Conservation (phyloP, 1,140 invertebrate species). For the Drosophila tropicalis region DNA sequence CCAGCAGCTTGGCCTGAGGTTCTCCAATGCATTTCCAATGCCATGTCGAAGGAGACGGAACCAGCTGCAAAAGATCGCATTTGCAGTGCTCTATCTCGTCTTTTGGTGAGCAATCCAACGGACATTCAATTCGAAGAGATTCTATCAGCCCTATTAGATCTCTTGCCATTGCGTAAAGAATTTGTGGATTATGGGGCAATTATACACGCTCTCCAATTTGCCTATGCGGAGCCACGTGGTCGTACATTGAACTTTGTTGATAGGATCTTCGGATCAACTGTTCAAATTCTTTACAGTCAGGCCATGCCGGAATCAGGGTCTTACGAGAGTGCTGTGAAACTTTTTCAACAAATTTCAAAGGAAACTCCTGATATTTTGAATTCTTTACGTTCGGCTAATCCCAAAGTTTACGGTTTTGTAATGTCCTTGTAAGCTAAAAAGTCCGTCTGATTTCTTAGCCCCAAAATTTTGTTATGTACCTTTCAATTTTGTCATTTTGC, state of each 20-base stretch:
- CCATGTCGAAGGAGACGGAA: slow-evolving; percentile 86
- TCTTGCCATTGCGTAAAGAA: slow-evolving; percentile 90
- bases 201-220: slow-evolving; percentile 86
- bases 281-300: slow-evolving; percentile 84
- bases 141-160: slow-evolving; percentile 88
- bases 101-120: slow-evolving; percentile 87
- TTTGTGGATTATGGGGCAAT: slow-evolving; percentile 89
- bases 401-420: slow-evolving; percentile 60
- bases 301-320: slow-evolving; percentile 53
- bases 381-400: slow-evolving; percentile 43
- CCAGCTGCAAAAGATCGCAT: slow-evolving; percentile 89
- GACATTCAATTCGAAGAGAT: slow-evolving; percentile 88
- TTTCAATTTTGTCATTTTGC: too few species aligned
- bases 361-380: slow-evolving; percentile 86
- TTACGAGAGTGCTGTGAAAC: too few species aligned
- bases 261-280: slow-evolving; percentile 85
- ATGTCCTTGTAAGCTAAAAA: slow-evolving; percentile 56
- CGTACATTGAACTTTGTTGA: slow-evolving; percentile 84
- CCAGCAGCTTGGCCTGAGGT: slow-evolving; percentile 84
- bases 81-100: slow-evolving; percentile 90
- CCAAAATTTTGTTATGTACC: too few species aligned
- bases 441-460: too few species aligned
- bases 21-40: slow-evolving; percentile 86
- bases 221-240: slow-evolving; percentile 86
- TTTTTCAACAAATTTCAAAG: slow-evolving; percentile 23